phyloP scores from a whole-genome alignment of 2,888 invertebrate species.

The Dolichomitus sp. region DNA sequence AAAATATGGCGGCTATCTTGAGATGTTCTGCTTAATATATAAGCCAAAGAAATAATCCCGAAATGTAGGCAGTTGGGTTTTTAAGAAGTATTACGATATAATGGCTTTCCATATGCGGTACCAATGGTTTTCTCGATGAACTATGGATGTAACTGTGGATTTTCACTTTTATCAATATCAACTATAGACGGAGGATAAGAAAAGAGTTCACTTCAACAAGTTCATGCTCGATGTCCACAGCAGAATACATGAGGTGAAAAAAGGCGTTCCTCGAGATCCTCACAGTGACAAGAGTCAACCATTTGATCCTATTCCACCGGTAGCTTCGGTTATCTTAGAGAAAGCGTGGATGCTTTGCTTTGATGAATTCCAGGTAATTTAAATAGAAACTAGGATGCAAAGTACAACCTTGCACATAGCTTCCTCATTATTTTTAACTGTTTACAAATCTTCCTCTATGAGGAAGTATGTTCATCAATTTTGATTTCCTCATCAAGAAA shows the following conservation, averaged over 20 bases:
- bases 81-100: slow-evolving; percentile 39
- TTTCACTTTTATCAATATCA: slow-evolving; percentile 31
- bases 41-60: not conserved
- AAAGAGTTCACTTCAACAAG: slow-evolving; percentile 97
- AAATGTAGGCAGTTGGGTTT: slow-evolving; percentile 19
- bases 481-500: too few relatives aligned
- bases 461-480: too few relatives aligned
- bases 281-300: slow-evolving; percentile 89
- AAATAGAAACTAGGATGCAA: not conserved
- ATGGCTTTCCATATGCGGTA: slow-evolving; percentile 76
- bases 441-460: too few relatives aligned
- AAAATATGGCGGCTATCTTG: too few relatives aligned
- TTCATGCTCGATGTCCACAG: slow-evolving; percentile 99
- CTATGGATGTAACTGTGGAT: slow-evolving; percentile 38
- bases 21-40: not conserved
- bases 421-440: too few relatives aligned
- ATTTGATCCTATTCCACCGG: slow-evolving; percentile 98
- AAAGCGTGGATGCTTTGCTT: slow-evolving; percentile 98
- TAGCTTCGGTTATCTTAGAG: slow-evolving; percentile 94
- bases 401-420: too few relatives aligned
- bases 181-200: slow-evolving; percentile 89
- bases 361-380: slow-evolving; percentile 97
- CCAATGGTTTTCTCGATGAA: slow-evolving; percentile 50
- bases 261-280: slow-evolving; percentile 87
- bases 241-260: slow-evolving; percentile 95